Base-by-base conservation (phyloP, 2,797 vertebrate species). In the Helarctos malayanus region DNA sequence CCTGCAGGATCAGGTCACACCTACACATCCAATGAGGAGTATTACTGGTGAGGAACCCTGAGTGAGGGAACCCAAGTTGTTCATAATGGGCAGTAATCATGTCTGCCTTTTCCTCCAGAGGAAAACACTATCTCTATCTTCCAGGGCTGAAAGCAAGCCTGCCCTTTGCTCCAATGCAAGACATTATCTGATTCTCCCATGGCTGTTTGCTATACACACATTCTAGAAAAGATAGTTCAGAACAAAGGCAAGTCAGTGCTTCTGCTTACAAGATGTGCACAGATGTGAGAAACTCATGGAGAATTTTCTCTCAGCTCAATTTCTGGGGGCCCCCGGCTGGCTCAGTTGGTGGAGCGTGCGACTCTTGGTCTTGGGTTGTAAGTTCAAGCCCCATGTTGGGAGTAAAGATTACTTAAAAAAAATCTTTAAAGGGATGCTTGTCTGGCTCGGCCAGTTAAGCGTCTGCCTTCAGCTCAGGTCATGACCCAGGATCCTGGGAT, bases 101-200 rank as follows among this genome's bases (percentile, higher is more conserved):
- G 57, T 61, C 52, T 92, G 47, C 15, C 81, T 80, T 94, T 94
- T 88, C 69, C 41, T 92, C 52, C 12, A 91, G 35, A 61, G 57
- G 27, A 76, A 95, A 61, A 81, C 23, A 52, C 5, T 57, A 3
- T 89, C 52, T 79, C 56, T 87, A 2, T 69, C 23, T 73, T 89
- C 47, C 15, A 75, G 38, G 49, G 47, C 15, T 78, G 61, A 79
- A 79, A 47, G 65, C 54, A 73, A 73, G 32, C 15, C 45, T 93
- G 23, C n/a, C 41, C 71, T 88, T 92, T 89, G 57, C 76, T 91
- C 19, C 56, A 81, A 12, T 81, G 11, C 13, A 73, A 59, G 25
- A 38, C 5, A 41, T 25, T 68, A 13, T 56, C 65, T 96, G 18
- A n/a, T 45, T 57, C 73, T 89, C 29, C 56, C 15, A 11, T 78